Conservation (phyloP, 2,888 invertebrate genomes). For the Mongoloraphidia duomilia region DNA sequence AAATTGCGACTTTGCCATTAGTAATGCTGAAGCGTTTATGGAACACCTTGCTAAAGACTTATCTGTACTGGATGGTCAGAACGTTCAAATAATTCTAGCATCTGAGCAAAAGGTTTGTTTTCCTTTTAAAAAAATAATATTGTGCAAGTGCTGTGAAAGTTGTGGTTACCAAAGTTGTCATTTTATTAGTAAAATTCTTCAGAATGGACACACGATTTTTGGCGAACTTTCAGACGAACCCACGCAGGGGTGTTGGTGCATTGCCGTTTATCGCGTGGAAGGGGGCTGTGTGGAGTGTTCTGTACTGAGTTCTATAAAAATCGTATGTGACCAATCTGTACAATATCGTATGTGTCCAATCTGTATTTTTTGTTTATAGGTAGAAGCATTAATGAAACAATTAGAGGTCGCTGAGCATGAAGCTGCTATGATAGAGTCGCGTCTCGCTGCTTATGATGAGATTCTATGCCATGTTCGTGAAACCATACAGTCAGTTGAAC, state of each 20-base stretch:
- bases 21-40: constrained; percentile 66
- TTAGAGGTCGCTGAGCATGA: constrained; percentile 64
- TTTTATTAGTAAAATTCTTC: too few relatives aligned
- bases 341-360: too few relatives aligned
- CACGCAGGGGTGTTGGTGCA: too few relatives aligned
- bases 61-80: constrained; percentile 76
- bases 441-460: constrained; percentile 66
- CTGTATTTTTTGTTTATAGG: constrained; percentile 38
- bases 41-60: constrained; percentile 72
- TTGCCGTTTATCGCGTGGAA: too few relatives aligned
- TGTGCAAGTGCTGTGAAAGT: neutral
- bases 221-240: too few relatives aligned
- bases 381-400: constrained; percentile 60
- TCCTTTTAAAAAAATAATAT: too few relatives aligned
- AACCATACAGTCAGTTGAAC: constrained; percentile 81
- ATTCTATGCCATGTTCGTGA: constrained; percentile 72
- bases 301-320: too few relatives aligned
- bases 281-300: too few relatives aligned
- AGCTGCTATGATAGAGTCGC: constrained; percentile 55
- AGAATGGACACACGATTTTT: too few relatives aligned
- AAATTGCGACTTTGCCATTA: constrained; percentile 76
- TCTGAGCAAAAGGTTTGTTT: constrained; percentile 44
- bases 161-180: neutral
- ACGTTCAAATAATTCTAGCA: constrained; percentile 84
- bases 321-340: too few relatives aligned